Base-by-base conservation (phyloP, 2,888 invertebrate species). In the Bombyx huttoni region DNA sequence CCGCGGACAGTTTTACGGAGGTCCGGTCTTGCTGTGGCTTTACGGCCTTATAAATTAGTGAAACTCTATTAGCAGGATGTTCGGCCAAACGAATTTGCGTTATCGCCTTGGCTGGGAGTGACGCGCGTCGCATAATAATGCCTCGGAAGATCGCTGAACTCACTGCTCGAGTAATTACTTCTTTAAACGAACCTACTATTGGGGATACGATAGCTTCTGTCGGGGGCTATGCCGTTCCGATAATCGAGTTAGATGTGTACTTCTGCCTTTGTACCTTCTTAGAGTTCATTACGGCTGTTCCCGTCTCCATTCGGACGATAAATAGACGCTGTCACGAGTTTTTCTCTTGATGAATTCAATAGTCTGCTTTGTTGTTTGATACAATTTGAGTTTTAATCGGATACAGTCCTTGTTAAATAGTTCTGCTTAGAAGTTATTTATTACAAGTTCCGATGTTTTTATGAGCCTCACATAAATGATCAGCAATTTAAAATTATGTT, bases 51-150 rank as follows among this genome's bases (percentile, higher is more conserved):
- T 86, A 88, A 88, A 88, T 88, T 86, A 88, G 85, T 81, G 82
- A 85, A 88, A 87, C 87, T 87, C 87, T 88, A 88, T 87, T 88
- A 88, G 81, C 84, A 79, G 78, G 85, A 87, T 85, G 85, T 82
- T 86, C 81, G 79, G 72, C 75, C 79, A 86, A 86, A 83, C 85
- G 86, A 87, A 87, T 87, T 88, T 86, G 84, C 82, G 85, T 87
- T 87, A 88, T 88, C 88, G 84, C 85, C 81, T 81, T 73, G 68
- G 68, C 79, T 73, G 73, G 70, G 71, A 67, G 65, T 67, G 65
- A 73, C 82, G 78, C 74, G 75, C 63, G 70, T 66, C 73, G 88
- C 83, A 88, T 88, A 86, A 80, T 84, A 84, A 87, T 76, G 72
- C 63, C 67, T 65, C 67, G 55, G 67, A 67, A 71, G 70, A 74